Percentiles rank a stretch among this genome's conserved stretches.
These are phyloP conservation scores for Peromyscus melanophrys DNA, from an alignment of 2,797 vertebrate genomes.

Conservation along the genomic window DNA sequence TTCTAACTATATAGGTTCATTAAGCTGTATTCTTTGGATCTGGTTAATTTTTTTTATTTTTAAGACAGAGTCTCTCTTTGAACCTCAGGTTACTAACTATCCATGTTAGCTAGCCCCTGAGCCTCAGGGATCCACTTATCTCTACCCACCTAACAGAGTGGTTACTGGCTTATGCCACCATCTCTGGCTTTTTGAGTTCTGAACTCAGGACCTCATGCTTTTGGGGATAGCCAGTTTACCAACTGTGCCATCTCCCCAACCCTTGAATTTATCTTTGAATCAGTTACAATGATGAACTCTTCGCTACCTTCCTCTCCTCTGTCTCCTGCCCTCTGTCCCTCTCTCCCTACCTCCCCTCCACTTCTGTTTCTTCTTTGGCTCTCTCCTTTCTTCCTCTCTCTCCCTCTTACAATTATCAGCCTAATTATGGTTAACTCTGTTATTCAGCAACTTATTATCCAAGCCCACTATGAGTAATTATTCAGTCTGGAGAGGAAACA, in stretches of 20 bases:
- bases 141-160: too few species aligned
- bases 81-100: not conserved
- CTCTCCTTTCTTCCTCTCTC: not conserved
- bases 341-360: too few species aligned
- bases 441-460: constrained; percentile 73
- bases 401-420: constrained; percentile 51
- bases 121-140: not conserved
- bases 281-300: not conserved
- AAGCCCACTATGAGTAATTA: constrained; percentile 74
- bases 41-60: not conserved
- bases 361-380: not conserved
- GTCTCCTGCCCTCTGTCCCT: not conserved
- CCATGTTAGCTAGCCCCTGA: not conserved
- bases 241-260: not conserved
- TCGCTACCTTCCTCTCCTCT: not conserved
- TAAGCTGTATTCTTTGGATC: not conserved
- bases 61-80: not conserved
- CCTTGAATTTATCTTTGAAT: constrained; percentile 45
- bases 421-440: constrained; percentile 71
- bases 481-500: constrained; percentile 74
- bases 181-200: not conserved
- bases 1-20: not conserved
- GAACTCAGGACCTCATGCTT: not conserved
- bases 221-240: not conserved
- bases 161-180: not conserved